Evolutionary conservation across 2,888 invertebrate species (phyloP).

Genomic region (Campopleginae sp.): DNA sequence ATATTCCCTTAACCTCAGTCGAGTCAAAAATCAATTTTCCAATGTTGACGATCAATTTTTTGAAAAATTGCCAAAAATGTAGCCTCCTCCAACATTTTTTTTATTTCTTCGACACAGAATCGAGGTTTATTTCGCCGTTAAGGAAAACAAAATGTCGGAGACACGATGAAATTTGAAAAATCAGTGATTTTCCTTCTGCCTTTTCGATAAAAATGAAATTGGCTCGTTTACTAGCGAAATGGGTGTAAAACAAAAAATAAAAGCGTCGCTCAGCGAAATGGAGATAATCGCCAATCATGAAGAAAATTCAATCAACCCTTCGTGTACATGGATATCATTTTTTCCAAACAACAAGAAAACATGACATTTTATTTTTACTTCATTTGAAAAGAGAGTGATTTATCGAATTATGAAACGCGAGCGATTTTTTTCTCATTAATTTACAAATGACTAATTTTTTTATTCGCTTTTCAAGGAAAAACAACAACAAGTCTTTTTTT

Average conservation of each 20-base stretch:
- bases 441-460: neutral
- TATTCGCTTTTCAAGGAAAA: neutral
- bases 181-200: neutral
- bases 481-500: neutral
- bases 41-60: neutral
- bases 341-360: neutral
- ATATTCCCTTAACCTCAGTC: neutral
- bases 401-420: too few relatives aligned
- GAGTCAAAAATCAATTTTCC: neutral
- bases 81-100: neutral
- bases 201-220: neutral
- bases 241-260: conserved; percentile 22
- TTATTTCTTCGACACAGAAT: neutral
- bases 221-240: neutral
- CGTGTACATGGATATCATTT: neutral
- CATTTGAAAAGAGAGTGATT: neutral
- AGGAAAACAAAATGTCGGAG: too few relatives aligned
- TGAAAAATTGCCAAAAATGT: neutral
- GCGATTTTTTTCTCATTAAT: neutral
- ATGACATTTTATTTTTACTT: neutral
- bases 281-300: neutral
- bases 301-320: neutral
- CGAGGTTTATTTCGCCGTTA: neutral
- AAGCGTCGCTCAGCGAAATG: conserved; percentile 6
- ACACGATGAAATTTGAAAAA: neutral